phyloP scores from a whole-genome alignment of 2,797 vertebrate genomes.

The Balearica regulorum region DNA sequence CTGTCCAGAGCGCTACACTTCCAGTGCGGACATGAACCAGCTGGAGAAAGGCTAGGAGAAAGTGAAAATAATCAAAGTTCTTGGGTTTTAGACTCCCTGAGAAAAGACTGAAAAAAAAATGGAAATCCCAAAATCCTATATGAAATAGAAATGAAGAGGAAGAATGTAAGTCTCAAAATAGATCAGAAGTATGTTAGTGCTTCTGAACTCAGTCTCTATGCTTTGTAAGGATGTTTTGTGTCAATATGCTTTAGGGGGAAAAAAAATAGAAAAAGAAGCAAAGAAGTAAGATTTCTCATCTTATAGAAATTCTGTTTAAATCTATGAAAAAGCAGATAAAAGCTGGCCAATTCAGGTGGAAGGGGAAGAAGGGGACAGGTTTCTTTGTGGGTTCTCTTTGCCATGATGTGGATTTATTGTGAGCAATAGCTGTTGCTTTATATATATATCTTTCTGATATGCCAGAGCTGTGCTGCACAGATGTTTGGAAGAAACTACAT shows the following conservation, averaged over 20 bases:
- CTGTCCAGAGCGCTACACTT: neutral
- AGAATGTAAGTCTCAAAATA: neutral
- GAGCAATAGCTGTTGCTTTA: neutral
- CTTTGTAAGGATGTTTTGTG: neutral
- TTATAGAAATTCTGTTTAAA: neutral
- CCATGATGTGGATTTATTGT: neutral
- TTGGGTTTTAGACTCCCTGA: neutral
- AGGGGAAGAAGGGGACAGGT: neutral
- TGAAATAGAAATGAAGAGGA: neutral
- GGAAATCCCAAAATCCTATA: neutral
- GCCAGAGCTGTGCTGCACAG: neutral
- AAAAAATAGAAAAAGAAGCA: neutral
- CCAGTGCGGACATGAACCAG: neutral
- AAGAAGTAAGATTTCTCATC: neutral
- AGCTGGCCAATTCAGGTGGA: neutral
- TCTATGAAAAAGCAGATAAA: neutral
- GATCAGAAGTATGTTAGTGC: neutral
- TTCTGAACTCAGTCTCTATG: neutral
- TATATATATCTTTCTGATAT: neutral
- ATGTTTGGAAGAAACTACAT: neutral
- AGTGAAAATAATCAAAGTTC: neutral
- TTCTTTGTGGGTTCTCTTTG: neutral
- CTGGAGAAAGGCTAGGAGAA: neutral
- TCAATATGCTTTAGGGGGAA: neutral
- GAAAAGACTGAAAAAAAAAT: neutral